Conservation (phyloP, 2,797 vertebrate genomes). For the Sylvia borin region DNA sequence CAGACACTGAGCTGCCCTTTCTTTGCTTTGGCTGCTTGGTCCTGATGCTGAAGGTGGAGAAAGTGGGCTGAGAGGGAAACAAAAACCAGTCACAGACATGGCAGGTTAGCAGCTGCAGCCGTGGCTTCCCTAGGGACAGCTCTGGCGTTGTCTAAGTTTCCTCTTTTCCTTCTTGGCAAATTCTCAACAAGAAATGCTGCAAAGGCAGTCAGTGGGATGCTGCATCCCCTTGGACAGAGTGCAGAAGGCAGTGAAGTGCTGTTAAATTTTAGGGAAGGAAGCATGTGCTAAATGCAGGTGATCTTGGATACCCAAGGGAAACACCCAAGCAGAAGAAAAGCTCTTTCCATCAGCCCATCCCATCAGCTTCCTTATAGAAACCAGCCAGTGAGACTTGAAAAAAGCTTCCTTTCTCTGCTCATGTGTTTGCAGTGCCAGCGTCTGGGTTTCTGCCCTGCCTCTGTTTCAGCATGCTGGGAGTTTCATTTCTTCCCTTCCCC, state of each 20-base stretch:
- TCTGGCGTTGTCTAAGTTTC: neutral
- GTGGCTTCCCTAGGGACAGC: neutral
- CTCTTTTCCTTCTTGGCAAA: neutral
- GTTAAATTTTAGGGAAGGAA: neutral
- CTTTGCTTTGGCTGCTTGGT: neutral
- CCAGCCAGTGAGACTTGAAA: neutral
- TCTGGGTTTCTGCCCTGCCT: neutral
- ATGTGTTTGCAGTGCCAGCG: neutral
- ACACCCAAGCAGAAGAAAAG: neutral
- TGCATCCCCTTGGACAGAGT: neutral
- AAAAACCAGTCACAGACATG: neutral
- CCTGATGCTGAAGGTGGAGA: neutral
- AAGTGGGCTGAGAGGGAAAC: neutral
- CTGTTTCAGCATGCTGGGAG: neutral
- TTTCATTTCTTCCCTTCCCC: constrained; percentile 10
- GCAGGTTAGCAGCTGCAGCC: neutral
- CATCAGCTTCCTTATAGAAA: neutral
- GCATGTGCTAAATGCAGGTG: neutral
- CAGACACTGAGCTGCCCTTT: neutral
- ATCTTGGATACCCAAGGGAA: neutral
- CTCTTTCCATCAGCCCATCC: neutral
- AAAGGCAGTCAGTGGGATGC: neutral
- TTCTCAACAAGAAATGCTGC: neutral
- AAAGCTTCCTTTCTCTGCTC: neutral
- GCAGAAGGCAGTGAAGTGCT: neutral